Evolutionary conservation across 2,888 invertebrate species (phyloP), one percentile per base, ranked within the genome.

Genomic region (Standfussiana lucernea): DNA sequence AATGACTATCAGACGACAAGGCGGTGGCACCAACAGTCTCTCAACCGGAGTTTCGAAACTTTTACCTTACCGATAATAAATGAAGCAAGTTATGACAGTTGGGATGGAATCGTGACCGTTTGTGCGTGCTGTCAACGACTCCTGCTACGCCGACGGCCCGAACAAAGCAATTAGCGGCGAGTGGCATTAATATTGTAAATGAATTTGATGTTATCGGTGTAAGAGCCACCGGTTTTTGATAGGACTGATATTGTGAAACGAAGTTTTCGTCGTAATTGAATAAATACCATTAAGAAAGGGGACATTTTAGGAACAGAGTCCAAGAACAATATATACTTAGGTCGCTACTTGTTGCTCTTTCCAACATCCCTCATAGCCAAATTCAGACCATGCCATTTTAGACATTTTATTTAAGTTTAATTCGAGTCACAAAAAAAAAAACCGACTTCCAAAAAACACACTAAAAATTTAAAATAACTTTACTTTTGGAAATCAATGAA

Each of bases 21-120:
- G 76, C 81, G 76, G 83, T 78, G 86, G 80, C 84, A 86, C 77
- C 86, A 81, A 86, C 86, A 85, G 79, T 88, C 83, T 85, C 85
- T 86, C 79, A 79, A 77, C 85, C 68, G 72, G 77, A 86, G 89
- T 90, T 89, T 81, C 84, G 70, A 85, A 92, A 92, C 89, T 91
- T 92, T 91, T 92, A 91, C 89, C 88, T 90, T 84, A 86, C 86
- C 87, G 87, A 89, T 92, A 90, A 92, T 89, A 92, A 92, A 92
- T 92, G 92, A 89, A 87, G 85, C 83, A 90, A 92, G 90, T 92
- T 92, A 85, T 89, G 92, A 90, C 91, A 92, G 91, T 82, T 86
- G 81, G 86, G 89, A 89, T 84, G 89, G 86, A 89, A 89, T 89
- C 89, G 89, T 91, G 90, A 90, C 88, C 88, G 79, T 86, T 87